Conservation (phyloP, 2,888 invertebrate species). For the Lasioglossum vierecki region DNA sequence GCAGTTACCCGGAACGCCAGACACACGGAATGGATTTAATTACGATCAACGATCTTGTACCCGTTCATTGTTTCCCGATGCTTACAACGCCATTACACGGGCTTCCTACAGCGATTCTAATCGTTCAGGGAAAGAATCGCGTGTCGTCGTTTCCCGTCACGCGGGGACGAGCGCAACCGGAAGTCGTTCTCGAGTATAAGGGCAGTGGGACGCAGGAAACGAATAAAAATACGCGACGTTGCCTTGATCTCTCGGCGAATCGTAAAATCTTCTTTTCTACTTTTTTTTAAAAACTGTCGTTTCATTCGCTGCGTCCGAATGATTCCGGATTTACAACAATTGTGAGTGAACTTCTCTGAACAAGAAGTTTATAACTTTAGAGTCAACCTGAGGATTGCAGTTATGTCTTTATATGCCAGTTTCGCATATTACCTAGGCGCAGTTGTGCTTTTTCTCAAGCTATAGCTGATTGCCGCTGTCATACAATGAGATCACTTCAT, state of each 20-base stretch:
- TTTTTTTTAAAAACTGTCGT: neutral
- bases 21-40: constrained; percentile 46
- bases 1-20: constrained; percentile 12
- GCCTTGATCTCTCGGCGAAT: neutral
- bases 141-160: constrained; percentile 75
- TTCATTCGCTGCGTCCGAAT: neutral
- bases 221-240: constrained; percentile 44
- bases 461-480: neutral
- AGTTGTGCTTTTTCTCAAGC: neutral
- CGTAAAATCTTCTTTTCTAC: neutral
- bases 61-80: constrained; percentile 33
- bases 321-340: neutral
- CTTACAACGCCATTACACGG: constrained; percentile 20
- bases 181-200: constrained; percentile 65
- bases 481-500: neutral
- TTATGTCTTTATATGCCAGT: neutral
- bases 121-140: constrained; percentile 72
- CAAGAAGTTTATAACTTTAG: neutral
- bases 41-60: constrained; percentile 27
- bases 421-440: neutral
- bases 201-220: constrained; percentile 72
- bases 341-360: neutral
- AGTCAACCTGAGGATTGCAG: neutral
- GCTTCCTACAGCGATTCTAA: constrained; percentile 58
- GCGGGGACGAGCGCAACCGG: constrained; percentile 61